Evolutionary conservation across 2,888 invertebrate genomes (phyloP).

Genomic region (Xestoiulus laeticollis): DNA sequence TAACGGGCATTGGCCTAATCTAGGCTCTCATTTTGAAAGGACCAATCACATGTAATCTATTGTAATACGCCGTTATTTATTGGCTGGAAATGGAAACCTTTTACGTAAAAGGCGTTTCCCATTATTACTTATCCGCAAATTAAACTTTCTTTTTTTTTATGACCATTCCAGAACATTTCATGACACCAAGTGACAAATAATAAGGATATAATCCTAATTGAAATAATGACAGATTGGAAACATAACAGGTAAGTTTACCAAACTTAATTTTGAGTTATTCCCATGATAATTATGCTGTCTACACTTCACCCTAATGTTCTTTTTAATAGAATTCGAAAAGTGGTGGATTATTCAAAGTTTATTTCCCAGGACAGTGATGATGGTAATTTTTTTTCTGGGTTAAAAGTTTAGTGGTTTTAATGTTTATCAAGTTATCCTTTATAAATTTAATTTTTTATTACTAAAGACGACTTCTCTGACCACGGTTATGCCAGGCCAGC

Average conservation of each 20-base stretch:
- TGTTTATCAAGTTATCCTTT: background rate
- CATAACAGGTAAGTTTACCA: background rate
- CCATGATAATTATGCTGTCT: background rate
- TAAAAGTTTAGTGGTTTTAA: background rate
- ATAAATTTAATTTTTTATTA: background rate
- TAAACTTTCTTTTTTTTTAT: no score
- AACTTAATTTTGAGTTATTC: no score
- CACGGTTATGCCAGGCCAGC: background rate
- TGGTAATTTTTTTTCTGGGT: background rate
- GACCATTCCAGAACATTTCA: background rate
- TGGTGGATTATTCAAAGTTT: conserved; percentile 41
- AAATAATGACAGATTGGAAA: background rate
- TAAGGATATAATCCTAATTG: background rate
- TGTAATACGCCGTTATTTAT: no score
- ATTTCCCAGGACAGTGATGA: conserved; percentile 5
- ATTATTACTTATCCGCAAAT: no score
- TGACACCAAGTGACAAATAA: background rate
- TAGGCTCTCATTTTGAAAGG: no score
- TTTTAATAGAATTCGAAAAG: background rate
- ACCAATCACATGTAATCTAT: no score
- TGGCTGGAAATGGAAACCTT: no score
- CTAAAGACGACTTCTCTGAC: conserved; percentile 2
- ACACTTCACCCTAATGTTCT: background rate
- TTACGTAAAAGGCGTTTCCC: no score
- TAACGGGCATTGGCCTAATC: no score